Base-by-base conservation (phyloP, 2,113 vertebrate species). In the Silurus meridionalis region DNA sequence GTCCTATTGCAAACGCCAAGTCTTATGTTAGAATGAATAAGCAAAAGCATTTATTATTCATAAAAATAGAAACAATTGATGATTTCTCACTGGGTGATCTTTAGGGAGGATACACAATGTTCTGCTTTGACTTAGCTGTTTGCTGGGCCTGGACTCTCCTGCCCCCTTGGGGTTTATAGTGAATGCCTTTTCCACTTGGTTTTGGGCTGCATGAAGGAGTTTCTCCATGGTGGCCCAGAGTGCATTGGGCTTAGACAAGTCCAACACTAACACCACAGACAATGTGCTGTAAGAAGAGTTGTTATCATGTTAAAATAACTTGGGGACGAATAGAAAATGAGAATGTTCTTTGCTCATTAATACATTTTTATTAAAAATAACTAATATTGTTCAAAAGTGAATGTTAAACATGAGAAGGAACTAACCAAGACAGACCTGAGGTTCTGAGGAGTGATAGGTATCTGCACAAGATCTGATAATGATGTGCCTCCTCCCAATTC, bases 401-500 rank as follows among this genome's bases (percentile, higher is more conserved):
- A 37, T 37, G 37, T 37, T 37, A 53, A 46, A 83, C 28, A 80
- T n/a, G 7, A 28, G 75, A 9, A 28, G 37, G 48, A 13, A 71
- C 13, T 23, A 17, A 48, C 5, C 14, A 14, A 83, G 11, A 60
- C 77, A 60, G 8, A 98, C 98, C 94, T 92, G 89, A 98, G 83
- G 77, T 92, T 96, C 82, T 92, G 91, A 87, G 92, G 90, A 58
- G 95, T 97, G 86, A 99, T 95, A 46, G 98, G 97, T 89, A 99
- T 95, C 91, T 93, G 95, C 87, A 97, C 94, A 60, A 99, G 95
- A 88, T 99, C 97, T 91, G 96, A 91, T 75, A 99, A 92, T 4
- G 96, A 98, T 0, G 95, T 97, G 82, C 98, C 98, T 89, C 97
- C 97, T 88, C 98, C 98, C 82, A 99, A 93, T 91, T 99, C 98